phyloP scores from a whole-genome alignment of 2,113 vertebrate genomes.

The Pachycephala philippinensis region DNA sequence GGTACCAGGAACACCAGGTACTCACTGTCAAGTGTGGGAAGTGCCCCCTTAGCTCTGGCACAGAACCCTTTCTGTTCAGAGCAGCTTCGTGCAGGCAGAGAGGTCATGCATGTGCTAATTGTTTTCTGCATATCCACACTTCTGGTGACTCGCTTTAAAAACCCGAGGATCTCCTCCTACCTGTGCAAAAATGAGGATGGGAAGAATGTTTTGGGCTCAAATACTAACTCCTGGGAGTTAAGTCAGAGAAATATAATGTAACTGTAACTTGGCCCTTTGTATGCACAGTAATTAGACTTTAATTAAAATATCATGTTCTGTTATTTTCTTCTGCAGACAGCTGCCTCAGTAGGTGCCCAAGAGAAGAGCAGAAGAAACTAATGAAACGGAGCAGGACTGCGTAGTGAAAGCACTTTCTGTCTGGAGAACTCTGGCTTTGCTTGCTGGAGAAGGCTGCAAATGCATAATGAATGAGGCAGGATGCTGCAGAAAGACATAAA shows the following conservation, averaged over 20 bases:
- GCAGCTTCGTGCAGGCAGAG: not conserved
- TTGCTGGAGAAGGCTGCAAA: not conserved
- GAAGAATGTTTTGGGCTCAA: not conserved
- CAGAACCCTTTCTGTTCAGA: not conserved
- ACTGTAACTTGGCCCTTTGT: not conserved
- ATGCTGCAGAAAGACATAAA: not conserved
- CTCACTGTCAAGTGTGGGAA: not conserved
- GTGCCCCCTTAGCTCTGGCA: not conserved
- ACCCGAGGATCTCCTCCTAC: not conserved
- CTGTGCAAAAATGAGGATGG: not conserved
- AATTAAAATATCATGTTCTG: conserved; percentile 13
- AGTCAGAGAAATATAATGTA: not conserved
- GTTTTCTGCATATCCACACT: rapidly evolving
- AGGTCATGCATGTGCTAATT: rapidly evolving
- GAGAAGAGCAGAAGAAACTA: not conserved
- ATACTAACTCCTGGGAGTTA: not conserved
- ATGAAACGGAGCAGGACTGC: not conserved
- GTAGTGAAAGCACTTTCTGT: not conserved
- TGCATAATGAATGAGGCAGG: conserved; percentile 16
- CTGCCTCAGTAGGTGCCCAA: not conserved
- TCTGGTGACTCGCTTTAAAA: not conserved
- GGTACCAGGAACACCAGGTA: not conserved
- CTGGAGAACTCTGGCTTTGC: not conserved
- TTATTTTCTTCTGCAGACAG: not conserved
- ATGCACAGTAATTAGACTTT: not conserved